Base-by-base conservation (phyloP, 2,888 invertebrate species). In the Hemicrepidius hirtus region DNA sequence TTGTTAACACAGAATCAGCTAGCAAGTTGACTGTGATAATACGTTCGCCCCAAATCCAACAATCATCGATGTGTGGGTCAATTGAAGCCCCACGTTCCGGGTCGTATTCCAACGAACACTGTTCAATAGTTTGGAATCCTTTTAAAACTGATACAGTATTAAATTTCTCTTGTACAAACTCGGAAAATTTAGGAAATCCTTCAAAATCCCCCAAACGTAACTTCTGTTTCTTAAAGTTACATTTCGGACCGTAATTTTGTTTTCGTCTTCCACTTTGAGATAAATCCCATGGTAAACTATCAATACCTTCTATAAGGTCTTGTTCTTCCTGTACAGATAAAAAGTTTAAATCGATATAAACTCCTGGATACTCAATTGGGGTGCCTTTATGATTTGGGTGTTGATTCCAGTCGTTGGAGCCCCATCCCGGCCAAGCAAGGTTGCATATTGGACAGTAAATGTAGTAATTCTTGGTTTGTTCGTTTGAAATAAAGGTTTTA, bases 1-100 rank as follows among this genome's bases (percentile, higher is more conserved):
- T 91, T 0, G 95, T 96, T 37, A 98, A 88, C 1, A 94, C 90
- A 0, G 96, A 93, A 83, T 95, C 93, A 0, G 95, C 92, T 13
- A 95, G 85, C 78, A 97, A 91, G 85, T 97, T 98, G 0, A 98
- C 92, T 0, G 97, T 98, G 0, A 99, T 93, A 40, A 99, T 94
- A 77, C 99, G 91, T 86, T 99, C 97, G 5, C 99, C 99, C 99
- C 99, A 99, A 71, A 99, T 92, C 99, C 99, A 99, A 84, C 96
- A 96, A 82, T 99, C 99, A 86, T 99, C 99, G 78, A 98, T 95
- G 84, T 99, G 99, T 10, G 98, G 96, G 86, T 99, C 99, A 78
- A 99, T 99, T 0, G 96, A 95, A 0, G 99, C 96, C 0, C 98
- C 98, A 82, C 93, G 92, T 73, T 87, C 86, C 0, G 95, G 93